Percentiles rank a stretch among this genome's conserved stretches.
Conservation (phyloP, 2,888 invertebrate genomes). For the Trichogramma dendrolimi region DNA sequence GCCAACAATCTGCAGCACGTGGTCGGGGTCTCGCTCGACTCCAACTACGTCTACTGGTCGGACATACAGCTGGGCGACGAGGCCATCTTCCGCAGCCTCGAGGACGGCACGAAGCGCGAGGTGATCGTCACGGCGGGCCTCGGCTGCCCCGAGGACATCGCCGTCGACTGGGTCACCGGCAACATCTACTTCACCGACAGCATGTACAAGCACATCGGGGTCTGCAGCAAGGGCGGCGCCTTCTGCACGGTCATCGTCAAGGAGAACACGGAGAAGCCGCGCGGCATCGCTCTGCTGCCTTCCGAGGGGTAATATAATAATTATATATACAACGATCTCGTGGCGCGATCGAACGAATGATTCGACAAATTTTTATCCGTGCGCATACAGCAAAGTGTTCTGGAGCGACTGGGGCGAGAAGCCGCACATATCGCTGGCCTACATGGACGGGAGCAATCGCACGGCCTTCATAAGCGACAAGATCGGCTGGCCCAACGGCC, state of each 20-base stretch:
- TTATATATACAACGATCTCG: too few species aligned
- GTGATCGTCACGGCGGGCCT: slow-evolving; percentile 57
- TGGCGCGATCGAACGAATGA: background rate
- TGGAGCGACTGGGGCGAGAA: slow-evolving; percentile 85
- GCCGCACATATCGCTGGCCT: slow-evolving; percentile 71
- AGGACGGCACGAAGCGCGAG: slow-evolving; percentile 62
- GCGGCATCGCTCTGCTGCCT: slow-evolving; percentile 69
- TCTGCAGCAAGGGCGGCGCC: slow-evolving; percentile 66
- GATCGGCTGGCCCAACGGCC: slow-evolving; percentile 77
- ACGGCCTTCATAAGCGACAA: slow-evolving; percentile 61
- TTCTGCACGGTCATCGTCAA: slow-evolving; percentile 65
- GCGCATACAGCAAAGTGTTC: slow-evolving; percentile 76
- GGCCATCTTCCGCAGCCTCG: slow-evolving; percentile 63
- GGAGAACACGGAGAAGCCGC: slow-evolving; percentile 62
- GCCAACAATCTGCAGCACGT: slow-evolving; percentile 57
- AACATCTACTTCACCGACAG: slow-evolving; percentile 82
- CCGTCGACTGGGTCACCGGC: slow-evolving; percentile 72
- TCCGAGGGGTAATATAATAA: slow-evolving; percentile 57
- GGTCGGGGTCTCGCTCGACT: slow-evolving; percentile 70
- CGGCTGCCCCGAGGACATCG: slow-evolving; percentile 70
- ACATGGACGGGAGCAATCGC: slow-evolving; percentile 78
- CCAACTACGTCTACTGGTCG: slow-evolving; percentile 72
- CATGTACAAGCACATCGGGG: slow-evolving; percentile 66
- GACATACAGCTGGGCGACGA: slow-evolving; percentile 68
- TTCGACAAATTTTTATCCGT: background rate